Base-by-base conservation (phyloP, 2,888 invertebrate species). In the Microplitis manilae region DNA sequence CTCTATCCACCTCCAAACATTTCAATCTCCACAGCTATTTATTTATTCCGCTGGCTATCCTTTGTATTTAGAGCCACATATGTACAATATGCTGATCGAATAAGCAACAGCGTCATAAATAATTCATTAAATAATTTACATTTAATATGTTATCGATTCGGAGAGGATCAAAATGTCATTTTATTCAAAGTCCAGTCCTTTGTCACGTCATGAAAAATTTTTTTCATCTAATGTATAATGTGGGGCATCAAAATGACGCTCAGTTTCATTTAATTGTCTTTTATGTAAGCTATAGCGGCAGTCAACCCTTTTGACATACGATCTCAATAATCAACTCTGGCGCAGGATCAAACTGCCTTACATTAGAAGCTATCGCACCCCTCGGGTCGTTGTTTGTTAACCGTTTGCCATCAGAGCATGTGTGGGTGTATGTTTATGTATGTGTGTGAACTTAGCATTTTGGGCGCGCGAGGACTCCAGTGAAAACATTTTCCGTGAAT, bases 401-500 rank as follows among this genome's bases (percentile, higher is more conserved):
- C 62, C 73, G 76, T 79, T 71, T 78, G 79, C 30, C 8, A 13
- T 8, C 50, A 30, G 30, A 30, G 2, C 30, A 30, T 30, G 50
- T 13, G 50, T 50, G 50, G 78, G 68, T 73, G 77, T 77, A 70
- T 76, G 38, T 72, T 30, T 40, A 69, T 69, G 17, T 64, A 50
- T 73, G 70, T 20, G 7, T 30, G 38, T 0, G 73, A 75, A 77
- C 73, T 79, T 77, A 73, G 75, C 75, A 81, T 83, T 84, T 82
- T 78, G 79, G 79, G 80, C 78, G 79, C 79, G 79, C 79, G 75
- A 40, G 39, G 64, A 77, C 73, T 76, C 75, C 75, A 79, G 80
- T 81, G 84, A 85, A 85, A 85, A 85, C 83, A 83, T 84, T 85
- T 79, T 82, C 78, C 77, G 80, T 82, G 83, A 83, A 82, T 81